Evolutionary conservation across 2,888 invertebrate genomes (phyloP).

Genomic region (Pyralis farinalis): DNA sequence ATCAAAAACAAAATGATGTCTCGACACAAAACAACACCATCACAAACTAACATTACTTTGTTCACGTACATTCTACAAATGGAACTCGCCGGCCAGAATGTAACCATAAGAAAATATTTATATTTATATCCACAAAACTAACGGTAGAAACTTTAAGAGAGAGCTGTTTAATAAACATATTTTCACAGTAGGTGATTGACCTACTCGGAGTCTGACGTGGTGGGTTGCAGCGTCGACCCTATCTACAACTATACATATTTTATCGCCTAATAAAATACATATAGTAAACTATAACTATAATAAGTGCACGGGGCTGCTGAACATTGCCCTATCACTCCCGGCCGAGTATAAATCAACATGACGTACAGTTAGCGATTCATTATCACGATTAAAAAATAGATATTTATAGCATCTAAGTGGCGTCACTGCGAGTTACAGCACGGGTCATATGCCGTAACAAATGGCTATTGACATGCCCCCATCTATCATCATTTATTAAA

Average conservation of each 20-base stretch:
- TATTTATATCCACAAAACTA: too few species aligned
- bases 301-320: constrained; percentile 2
- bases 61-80: too few species aligned
- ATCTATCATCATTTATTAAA: too few species aligned
- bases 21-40: too few species aligned
- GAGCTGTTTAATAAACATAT: not conserved
- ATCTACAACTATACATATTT: constrained; percentile 11
- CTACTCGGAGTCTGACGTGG: not conserved
- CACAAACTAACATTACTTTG: too few species aligned
- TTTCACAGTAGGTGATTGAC: not conserved
- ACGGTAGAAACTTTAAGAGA: not conserved
- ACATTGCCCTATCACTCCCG: not conserved
- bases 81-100: too few species aligned
- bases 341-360: not conserved
- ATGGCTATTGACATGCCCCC: not conserved
- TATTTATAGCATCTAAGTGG: constrained; percentile 8
- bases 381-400: not conserved
- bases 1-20: too few species aligned
- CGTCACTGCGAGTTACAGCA: not conserved
- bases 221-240: constrained; percentile 4
- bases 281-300: constrained; percentile 6
- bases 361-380: not conserved
- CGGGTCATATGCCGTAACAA: not conserved
- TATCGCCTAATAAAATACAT: constrained; percentile 14
- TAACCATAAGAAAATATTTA: too few species aligned